phyloP scores from a whole-genome alignment of 2,113 vertebrate genomes.

The Siniperca chuatsi region DNA sequence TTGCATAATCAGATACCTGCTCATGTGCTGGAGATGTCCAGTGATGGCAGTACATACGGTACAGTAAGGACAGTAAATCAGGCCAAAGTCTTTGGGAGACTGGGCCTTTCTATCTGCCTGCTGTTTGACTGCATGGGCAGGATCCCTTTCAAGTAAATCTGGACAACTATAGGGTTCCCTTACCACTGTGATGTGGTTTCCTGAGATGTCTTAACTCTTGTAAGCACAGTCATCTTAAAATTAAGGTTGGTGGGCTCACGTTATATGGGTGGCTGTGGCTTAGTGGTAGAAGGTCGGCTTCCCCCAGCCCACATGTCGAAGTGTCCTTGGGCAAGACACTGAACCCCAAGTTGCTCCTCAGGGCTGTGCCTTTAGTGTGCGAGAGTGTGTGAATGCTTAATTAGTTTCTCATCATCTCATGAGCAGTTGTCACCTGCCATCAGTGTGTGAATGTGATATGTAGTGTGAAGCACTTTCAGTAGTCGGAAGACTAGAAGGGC shows the following conservation, averaged over 20 bases:
- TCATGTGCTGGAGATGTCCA: conserved; percentile 34
- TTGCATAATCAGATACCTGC: conserved; percentile 51
- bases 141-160: conserved; percentile 10
- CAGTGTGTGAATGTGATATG: too few species aligned
- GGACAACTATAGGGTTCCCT: neutral
- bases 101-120: neutral
- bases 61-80: conserved; percentile 43
- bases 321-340: too few species aligned
- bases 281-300: too few species aligned
- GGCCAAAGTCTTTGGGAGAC: neutral
- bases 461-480: too few species aligned
- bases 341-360: too few species aligned
- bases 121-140: neutral
- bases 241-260: neutral
- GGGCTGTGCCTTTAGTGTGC: too few species aligned
- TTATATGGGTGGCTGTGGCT: neutral
- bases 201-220: neutral
- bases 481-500: too few species aligned
- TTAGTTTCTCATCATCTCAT: too few species aligned
- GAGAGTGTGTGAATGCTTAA: too few species aligned
- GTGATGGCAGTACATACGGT: neutral
- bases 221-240: neutral
- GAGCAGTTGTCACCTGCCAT: too few species aligned
- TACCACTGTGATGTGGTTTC: neutral
- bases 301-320: too few species aligned